Evolutionary conservation across 2,797 vertebrate species (phyloP).

Genomic region (Phoeniculus purpureus): DNA sequence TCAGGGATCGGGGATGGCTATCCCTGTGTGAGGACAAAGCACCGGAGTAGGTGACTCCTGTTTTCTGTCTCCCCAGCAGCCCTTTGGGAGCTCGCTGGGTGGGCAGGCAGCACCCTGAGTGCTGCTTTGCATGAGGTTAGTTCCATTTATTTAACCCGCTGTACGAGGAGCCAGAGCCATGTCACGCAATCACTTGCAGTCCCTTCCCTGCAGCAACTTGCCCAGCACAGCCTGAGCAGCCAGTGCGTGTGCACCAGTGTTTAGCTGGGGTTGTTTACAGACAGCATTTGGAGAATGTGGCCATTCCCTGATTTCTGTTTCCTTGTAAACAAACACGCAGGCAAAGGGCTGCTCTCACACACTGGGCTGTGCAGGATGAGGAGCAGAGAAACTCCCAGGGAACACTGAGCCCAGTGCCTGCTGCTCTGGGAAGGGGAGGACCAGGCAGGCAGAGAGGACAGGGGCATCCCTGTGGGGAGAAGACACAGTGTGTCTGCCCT

Average conservation of each 20-base stretch:
- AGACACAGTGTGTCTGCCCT: neutral
- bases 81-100: neutral
- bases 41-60: neutral
- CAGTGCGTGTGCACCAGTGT: neutral
- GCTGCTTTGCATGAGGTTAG: neutral
- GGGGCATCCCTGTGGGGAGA: neutral
- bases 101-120: neutral
- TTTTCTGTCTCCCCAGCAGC: neutral
- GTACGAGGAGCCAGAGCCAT: rapidly evolving
- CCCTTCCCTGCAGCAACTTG: neutral
- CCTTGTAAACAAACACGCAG: neutral
- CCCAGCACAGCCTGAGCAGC: neutral
- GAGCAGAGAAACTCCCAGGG: neutral
- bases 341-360: neutral
- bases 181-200: neutral
- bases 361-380: neutral
- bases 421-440: neutral
- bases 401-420: rapidly evolving
- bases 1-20: neutral
- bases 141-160: rapidly evolving
- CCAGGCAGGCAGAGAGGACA: neutral
- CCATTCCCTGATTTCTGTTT: neutral
- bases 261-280: neutral
- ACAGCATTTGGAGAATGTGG: neutral
- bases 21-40: neutral